phyloP scores from a whole-genome alignment of 2,113 vertebrate genomes.

The Pholis gunnellus region DNA sequence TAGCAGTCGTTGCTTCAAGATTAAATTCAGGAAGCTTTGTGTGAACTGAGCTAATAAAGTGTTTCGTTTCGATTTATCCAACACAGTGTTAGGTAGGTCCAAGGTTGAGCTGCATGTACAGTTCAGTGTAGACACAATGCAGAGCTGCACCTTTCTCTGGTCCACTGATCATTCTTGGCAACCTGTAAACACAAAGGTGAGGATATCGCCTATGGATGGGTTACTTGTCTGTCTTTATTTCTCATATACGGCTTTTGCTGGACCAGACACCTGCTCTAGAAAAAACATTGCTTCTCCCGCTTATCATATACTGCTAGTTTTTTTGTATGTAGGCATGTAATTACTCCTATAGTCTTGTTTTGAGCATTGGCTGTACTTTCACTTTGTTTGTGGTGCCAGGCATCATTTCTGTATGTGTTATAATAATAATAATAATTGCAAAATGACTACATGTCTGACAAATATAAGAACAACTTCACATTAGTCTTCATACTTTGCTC shows the following conservation, averaged over 20 bases:
- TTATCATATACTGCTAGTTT: background rate
- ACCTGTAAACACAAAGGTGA: constrained; percentile 57
- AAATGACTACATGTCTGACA: background rate
- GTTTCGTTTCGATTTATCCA: background rate
- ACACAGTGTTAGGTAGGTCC: background rate
- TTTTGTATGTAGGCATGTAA: background rate
- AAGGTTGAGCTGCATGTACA: background rate
- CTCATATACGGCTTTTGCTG: background rate
- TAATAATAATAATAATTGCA: background rate
- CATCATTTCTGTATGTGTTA: background rate
- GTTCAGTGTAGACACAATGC: background rate
- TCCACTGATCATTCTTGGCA: constrained; percentile 44
- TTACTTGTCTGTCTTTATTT: constrained; percentile 28
- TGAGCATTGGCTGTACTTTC: background rate
- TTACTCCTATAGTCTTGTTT: background rate
- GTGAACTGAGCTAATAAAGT: background rate
- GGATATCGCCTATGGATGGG: constrained; percentile 32
- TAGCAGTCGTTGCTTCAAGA: constrained; percentile 25
- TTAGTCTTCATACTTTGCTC: background rate
- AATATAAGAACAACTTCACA: constrained; percentile 4
- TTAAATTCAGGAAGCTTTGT: constrained; percentile 3
- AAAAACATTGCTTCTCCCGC: background rate
- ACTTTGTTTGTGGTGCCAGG: background rate
- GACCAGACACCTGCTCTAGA: background rate
- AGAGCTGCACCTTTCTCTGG: constrained; percentile 18